These are phyloP conservation scores for Leptopterna dolabrata DNA, from an alignment of 2,888 invertebrate species.

Conservation along the genomic window DNA sequence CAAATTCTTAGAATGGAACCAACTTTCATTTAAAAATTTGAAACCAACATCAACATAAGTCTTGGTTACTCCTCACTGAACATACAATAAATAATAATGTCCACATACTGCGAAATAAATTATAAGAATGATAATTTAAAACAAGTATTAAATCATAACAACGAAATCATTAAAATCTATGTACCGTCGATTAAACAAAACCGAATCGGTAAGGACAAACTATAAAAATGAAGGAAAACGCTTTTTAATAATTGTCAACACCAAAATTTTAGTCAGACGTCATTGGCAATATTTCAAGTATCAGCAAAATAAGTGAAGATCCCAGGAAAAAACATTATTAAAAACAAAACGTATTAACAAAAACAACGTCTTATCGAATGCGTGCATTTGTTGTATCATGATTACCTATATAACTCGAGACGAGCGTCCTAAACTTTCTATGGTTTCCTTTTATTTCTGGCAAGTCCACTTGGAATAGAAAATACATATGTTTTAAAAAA, in stretches of 20 bases:
- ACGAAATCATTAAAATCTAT: not conserved
- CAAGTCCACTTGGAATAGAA: conserved; percentile 84
- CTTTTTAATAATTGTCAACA: not conserved
- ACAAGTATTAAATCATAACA: not conserved
- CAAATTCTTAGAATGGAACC: too few species aligned
- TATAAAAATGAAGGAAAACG: not conserved
- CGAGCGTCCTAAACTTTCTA: conserved; percentile 99
- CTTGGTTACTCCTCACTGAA: too few species aligned
- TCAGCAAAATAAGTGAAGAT: conserved; percentile 58
- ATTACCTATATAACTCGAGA: conserved; percentile 99
- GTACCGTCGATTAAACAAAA: not conserved
- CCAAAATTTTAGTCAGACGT: conserved; percentile 58
- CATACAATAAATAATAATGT: not conserved
- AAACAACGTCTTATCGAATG: conserved; percentile 46
- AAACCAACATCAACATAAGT: not conserved
- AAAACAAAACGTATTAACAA: conserved; percentile 52
- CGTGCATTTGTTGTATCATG: conserved; percentile 60
- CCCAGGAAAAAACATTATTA: conserved; percentile 44
- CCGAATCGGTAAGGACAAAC: not conserved
- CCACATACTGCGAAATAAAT: not conserved
- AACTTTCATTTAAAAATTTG: too few species aligned
- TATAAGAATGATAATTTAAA: not conserved
- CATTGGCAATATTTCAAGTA: conserved; percentile 59
- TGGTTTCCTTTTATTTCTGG: conserved; percentile 98
- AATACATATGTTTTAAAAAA: conserved; percentile 54